Base-by-base conservation (phyloP, 2,797 vertebrate genomes). In the Centropyge bicolor region DNA sequence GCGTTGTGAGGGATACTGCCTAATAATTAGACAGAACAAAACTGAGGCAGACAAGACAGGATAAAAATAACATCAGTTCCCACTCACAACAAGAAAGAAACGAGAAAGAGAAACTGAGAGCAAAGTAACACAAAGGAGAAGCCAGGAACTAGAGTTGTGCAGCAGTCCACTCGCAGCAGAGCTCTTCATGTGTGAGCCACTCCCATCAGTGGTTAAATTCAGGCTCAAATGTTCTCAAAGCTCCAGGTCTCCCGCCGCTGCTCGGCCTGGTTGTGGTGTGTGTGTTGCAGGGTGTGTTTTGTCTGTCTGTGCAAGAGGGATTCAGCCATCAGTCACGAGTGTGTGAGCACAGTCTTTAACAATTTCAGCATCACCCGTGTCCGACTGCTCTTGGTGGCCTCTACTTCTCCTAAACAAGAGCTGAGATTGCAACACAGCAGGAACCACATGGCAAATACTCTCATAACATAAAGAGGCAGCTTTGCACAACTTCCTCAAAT, bases 341-440 rank as follows among this genome's bases (percentile, higher is more conserved):
- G 80, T 66, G 31, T 68, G 48, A 69, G 62, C 64, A 5, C 51
- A 8, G 38, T 66, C 43, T 82, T 27, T n/a, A 20, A 19, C 78
- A 3, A 17, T 64, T 81, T 75, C 74, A 55, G 54, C 69, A 41
- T 31, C 5, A 66, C 36, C 65, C 59, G 64, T 43, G 54, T 80
- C 62, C 9, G 2, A n/a, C 51, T 61, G 66, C 60, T 73, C 63
- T 72, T 8, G 3, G 14, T 56, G 56, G 72, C 64, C 20, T 66
- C 51, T 8, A 76, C 85, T 86, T 88, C 85, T 87, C 76, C 82
- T 79, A 80, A 82, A 87, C 59, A 70, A 78, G 41, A 65, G 55
- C 57, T 70, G 76, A 22, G 81, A 83, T 88, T 89, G 70, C 83
- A 76, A 86, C 85, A 93, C 68, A 70, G 83, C 73, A 85, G 90